phyloP scores from a whole-genome alignment of 2,888 invertebrate species.

The Drosophila paramelanica region DNA sequence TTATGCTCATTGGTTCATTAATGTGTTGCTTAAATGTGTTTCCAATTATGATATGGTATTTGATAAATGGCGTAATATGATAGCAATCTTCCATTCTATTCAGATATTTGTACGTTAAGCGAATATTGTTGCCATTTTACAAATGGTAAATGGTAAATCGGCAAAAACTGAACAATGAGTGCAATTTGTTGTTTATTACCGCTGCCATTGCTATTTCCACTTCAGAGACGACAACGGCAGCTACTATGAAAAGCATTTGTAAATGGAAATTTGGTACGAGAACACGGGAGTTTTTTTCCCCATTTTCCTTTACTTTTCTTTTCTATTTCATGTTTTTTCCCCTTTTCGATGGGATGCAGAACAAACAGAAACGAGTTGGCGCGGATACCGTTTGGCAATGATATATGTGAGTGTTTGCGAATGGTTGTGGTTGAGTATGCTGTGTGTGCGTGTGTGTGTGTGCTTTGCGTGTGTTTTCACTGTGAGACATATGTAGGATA shows the following conservation, averaged over 20 bases:
- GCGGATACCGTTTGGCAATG: conserved; percentile 42
- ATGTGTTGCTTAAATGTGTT: not conserved
- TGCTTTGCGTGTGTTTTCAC: conserved; percentile 13
- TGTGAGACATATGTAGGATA: conserved; percentile 70
- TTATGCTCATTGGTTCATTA: not conserved
- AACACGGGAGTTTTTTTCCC: not conserved
- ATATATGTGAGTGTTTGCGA: conserved; percentile 42
- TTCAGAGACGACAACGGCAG: conserved; percentile 32
- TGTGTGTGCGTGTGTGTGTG: conserved; percentile 20
- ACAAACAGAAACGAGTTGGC: conserved; percentile 47
- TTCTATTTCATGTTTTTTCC: not conserved
- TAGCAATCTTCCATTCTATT: conserved; percentile 22
- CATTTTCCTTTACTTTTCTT: not conserved
- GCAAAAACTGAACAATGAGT: conserved; percentile 46
- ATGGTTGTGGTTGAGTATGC: conserved; percentile 21
- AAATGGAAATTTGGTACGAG: conserved; percentile 34
- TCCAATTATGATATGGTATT: conserved; percentile 2
- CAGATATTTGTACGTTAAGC: conserved; percentile 36
- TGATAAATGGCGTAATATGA: not conserved
- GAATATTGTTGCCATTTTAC: conserved; percentile 21
- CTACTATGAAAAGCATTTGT: conserved; percentile 5
- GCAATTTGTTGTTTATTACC: conserved; percentile 72
- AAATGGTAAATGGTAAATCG: conserved; percentile 26
- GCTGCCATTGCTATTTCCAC: conserved; percentile 52
- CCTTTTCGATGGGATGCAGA: conserved; percentile 17